Base-by-base conservation (phyloP, 2,113 vertebrate species). In the Trogon melanurus region DNA sequence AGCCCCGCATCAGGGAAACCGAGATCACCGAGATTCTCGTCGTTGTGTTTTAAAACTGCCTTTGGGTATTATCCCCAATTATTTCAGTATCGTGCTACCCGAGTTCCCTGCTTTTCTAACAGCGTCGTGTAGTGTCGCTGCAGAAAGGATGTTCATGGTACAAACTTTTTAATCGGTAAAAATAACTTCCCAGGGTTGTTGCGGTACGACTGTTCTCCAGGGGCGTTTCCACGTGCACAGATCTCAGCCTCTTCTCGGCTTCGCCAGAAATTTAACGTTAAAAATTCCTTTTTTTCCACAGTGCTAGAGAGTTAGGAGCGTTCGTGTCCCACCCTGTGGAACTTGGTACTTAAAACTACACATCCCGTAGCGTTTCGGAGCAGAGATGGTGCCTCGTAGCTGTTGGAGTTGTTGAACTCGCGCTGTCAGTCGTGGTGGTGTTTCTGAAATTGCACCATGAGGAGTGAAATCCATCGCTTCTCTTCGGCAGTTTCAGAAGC, bases 331-430 rank as follows among this genome's bases (percentile, higher is more conserved):
- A 9, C 70, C 72, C 93, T 56, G 85, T 64, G 36, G 89, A 95
- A 91, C 93, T 96, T 85, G 80, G 91, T 95, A 74, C 94, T 88
- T 83, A 60, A 51, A 62, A 62, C 91, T 92, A 76, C 83, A 85
- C 78, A 85, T 91, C 76, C 92, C 38, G 88, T 82, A 81, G 94
- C 45, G 65, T 87, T 90, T 60, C 71, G 44, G 91, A 95, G 94
- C 89, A 85, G 92, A 95, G 96, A 82, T 91, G 21, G 83, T 91
- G 95, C 95, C 93, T 96, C 84, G 34, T 47, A 48, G 80, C 74
- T 74, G 70, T 61, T 88, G 89, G 88, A 51, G 93, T 69, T 96
- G 88, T 26, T 75, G 95, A 93, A 73, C 9, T 78, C 78, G 91
- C 16, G 62, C 85, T 95, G 38, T 81, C 86, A 27, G 50, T 93